These are phyloP conservation scores for Drosophila fulvimacula DNA, from an alignment of 2,888 invertebrate genomes.

Conservation along the genomic window DNA sequence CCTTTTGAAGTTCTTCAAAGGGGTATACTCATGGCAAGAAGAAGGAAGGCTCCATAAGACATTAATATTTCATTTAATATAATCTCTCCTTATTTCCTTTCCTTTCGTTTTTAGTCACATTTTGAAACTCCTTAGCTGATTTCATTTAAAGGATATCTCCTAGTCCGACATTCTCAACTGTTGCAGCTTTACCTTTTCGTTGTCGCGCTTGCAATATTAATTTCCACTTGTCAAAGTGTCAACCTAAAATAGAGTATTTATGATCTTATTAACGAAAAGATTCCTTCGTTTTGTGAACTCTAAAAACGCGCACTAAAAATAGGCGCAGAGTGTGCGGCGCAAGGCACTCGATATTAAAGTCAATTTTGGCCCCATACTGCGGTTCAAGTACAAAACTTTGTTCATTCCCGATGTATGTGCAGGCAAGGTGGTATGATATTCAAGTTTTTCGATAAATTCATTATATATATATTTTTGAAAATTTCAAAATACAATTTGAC, in stretches of 20 bases:
- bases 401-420: neutral
- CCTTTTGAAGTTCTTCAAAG: neutral
- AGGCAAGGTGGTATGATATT: slow-evolving; percentile 29
- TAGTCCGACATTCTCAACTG: neutral
- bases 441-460: too few species aligned
- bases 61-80: too few species aligned
- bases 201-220: slow-evolving; percentile 53
- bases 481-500: too few species aligned
- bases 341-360: slow-evolving; percentile 46
- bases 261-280: slow-evolving; percentile 55
- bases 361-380: slow-evolving; percentile 75
- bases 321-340: slow-evolving; percentile 23
- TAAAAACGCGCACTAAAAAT: slow-evolving; percentile 46
- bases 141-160: neutral
- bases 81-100: too few species aligned
- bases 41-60: too few species aligned
- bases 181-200: neutral
- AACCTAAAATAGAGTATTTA: slow-evolving; percentile 73
- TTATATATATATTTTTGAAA: too few species aligned
- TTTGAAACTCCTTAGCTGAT: too few species aligned
- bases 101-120: too few species aligned
- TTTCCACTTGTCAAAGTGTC: slow-evolving; percentile 74
- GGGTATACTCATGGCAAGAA: neutral
- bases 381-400: slow-evolving; percentile 23
- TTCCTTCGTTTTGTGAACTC: slow-evolving; percentile 52